These are phyloP conservation scores for Lanistes nyassanus DNA, from an alignment of 1,140 invertebrate species.

Conservation along the genomic window DNA sequence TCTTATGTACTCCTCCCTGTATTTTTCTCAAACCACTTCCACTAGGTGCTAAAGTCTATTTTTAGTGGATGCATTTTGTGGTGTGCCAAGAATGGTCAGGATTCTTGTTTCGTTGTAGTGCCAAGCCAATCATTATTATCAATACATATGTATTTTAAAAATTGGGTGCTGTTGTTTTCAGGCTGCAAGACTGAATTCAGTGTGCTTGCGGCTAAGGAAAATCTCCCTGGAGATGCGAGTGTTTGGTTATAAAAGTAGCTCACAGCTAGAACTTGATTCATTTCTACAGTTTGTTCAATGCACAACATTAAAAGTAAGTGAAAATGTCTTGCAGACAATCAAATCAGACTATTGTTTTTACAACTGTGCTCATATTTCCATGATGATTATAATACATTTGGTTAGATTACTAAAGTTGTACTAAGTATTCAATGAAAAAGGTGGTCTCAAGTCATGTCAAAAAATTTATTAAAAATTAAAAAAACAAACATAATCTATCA, in stretches of 20 bases:
- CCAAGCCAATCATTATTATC: too few relatives aligned
- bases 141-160: too few relatives aligned
- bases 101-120: too few relatives aligned
- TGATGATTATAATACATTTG: not conserved
- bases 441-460: not conserved
- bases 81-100: too few relatives aligned
- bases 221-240: conserved; percentile 64
- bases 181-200: conserved; percentile 65
- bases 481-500: not conserved
- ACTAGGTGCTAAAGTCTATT: too few relatives aligned
- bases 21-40: too few relatives aligned
- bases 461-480: not conserved
- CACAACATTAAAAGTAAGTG: conserved; percentile 59
- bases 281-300: conserved; percentile 63
- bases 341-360: not conserved
- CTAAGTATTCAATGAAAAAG: too few relatives aligned
- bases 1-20: not conserved
- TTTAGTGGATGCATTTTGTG: too few relatives aligned
- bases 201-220: conserved; percentile 62
- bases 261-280: conserved; percentile 64
- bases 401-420: too few relatives aligned
- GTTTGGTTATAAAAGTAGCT: conserved; percentile 64
- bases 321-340: not conserved
- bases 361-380: not conserved
- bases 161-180: conserved; percentile 31